Base-by-base conservation (phyloP, 2,113 vertebrate genomes). In the Climacteris rufus region DNA sequence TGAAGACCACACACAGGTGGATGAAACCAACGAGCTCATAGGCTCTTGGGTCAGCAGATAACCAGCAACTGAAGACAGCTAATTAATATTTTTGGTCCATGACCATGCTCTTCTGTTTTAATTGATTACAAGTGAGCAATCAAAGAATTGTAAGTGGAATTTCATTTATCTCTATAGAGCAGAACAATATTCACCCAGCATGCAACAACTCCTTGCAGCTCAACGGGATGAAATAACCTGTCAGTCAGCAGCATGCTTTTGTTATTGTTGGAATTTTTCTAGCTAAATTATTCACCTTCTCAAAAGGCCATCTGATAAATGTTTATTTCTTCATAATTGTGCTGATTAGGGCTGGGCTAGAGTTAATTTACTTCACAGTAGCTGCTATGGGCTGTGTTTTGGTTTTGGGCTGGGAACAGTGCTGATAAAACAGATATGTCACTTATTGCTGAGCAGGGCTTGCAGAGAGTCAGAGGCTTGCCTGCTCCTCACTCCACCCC, bases 111-210 rank as follows among this genome's bases (percentile, higher is more conserved):
- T 96, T 97, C 74, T 83, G 86, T 87, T 97, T 96, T 98, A 97
- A 97, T 93, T 97, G 97, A 91, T 96, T 96, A 90, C 95, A 97
- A 97, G 93, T 94, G 91, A 96, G 93, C 88, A 97, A 92, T 69
- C 76, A 82, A 97, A 95, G 94, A 97, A 97, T 90, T 90, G 13
- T 83, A 96, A 97, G 96, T 92, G 86, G 83, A 97, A 97, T 96
- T 97, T 96, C 91, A 96, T 98, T 97, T 97, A 96, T 97, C 96
- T 96, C 74, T 90, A 87, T 83, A 83, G 71, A 93, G 44, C 87
- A 97, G 89, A 98, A 98, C 98, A 96, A 97, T 98, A 98, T 97
- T 97, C 98, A 92, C 94, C 96, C 96, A 94, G 95, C 93, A 91
- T 42, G 83, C 95, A 96, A 91, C 68, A 82, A 66, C 40, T 97